These are phyloP conservation scores for Cinara cedri DNA, from an alignment of 2,888 invertebrate species.

Conservation along the genomic window DNA sequence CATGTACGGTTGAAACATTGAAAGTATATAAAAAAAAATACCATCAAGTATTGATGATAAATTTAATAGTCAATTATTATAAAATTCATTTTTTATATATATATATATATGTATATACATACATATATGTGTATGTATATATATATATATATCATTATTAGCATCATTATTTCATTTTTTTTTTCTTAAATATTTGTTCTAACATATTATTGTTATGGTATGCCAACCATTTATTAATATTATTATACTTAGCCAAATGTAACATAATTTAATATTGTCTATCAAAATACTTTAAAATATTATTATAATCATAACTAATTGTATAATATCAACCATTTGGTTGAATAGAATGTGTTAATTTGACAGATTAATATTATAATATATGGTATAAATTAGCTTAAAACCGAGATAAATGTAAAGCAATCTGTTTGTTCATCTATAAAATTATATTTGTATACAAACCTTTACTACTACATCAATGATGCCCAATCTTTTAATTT, in stretches of 20 bases:
- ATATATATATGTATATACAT: no score
- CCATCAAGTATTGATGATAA: conserved; percentile 21
- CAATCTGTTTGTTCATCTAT: no score
- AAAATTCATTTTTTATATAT: conserved; percentile 6
- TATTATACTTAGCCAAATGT: conserved; percentile 25
- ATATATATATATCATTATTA: no score
- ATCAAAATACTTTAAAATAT: conserved; percentile 10
- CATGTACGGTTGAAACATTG: not conserved
- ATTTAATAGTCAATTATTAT: conserved; percentile 35
- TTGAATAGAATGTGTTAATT: not conserved
- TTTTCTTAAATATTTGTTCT: conserved; percentile 22
- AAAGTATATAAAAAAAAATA: conserved; percentile 20
- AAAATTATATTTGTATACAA: no score
- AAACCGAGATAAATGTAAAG: no score
- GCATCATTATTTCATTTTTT: conserved; percentile 23
- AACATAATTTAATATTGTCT: not conserved
- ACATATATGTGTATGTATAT: no score
- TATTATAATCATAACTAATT: not conserved
- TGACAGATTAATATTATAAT: conserved; percentile 2
- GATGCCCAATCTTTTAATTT: no score
- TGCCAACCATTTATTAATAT: not conserved
- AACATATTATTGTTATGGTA: conserved; percentile 30
- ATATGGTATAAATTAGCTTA: not conserved
- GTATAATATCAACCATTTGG: not conserved
- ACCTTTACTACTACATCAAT: no score